Conservation (phyloP, 2,113 vertebrate genomes). For the Ptyas mucosa region DNA sequence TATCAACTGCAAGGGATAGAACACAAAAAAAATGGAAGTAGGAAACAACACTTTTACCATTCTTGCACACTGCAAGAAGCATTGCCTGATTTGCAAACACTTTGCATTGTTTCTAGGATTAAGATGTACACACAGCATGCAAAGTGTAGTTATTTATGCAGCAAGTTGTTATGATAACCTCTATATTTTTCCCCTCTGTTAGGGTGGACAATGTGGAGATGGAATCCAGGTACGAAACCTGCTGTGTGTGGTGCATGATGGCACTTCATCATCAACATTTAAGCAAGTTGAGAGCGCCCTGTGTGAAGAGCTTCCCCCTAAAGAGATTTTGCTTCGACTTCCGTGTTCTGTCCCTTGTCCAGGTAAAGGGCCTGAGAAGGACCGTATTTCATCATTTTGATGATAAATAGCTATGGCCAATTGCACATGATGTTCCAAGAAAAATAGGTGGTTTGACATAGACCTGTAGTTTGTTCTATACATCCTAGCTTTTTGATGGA, state of each 20-base stretch:
- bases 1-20: not conserved
- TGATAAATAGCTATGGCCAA: not conserved
- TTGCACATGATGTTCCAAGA: not conserved
- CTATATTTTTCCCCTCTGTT: slow-evolving; percentile 16
- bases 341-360: slow-evolving; percentile 89
- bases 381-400: not conserved
- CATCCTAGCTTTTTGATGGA: not conserved
- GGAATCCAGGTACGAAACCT: slow-evolving; percentile 81
- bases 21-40: not conserved
- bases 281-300: slow-evolving; percentile 64
- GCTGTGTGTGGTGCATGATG: slow-evolving; percentile 80
- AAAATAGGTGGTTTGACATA: not conserved
- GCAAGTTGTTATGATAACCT: not conserved
- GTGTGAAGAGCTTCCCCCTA: slow-evolving; percentile 75
- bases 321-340: slow-evolving; percentile 70
- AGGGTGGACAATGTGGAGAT: slow-evolving; percentile 93
- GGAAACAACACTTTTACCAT: not conserved
- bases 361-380: slow-evolving; percentile 66
- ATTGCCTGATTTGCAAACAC: not conserved
- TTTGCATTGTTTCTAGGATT: not conserved
- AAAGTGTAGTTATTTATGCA: slow-evolving; percentile 8
- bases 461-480: not conserved
- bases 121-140: not conserved
- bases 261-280: slow-evolving; percentile 60
- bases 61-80: not conserved